Evolutionary conservation across 2,113 vertebrate species (phyloP), one percentile per base, ranked within the genome.

Genomic region (Castor canadensis): DNA sequence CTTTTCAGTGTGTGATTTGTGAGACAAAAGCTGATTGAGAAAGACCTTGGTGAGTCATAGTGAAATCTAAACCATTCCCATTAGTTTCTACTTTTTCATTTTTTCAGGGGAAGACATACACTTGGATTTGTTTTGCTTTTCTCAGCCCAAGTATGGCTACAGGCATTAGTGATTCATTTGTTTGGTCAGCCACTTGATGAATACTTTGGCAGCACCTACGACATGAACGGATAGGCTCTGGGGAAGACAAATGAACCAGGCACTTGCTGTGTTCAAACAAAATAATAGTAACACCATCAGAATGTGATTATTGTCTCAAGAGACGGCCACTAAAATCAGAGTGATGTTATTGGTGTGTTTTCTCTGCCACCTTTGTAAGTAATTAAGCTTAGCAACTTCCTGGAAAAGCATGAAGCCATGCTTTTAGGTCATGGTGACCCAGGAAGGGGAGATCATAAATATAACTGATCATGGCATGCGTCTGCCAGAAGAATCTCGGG

Each of bases 31-130:
- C 90, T 71, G 73, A 52, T 9, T 52, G n/a, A 62, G 56, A 93
- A 62, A 35, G 66, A 84, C 10, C 13, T 75, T 94, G 58, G 12
- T 32, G 91, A 84, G 69, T 83, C 38, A 56, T 17, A 43, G 0
- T 90, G 16, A 87, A 76, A 93, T 45, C n/a, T 32, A 93, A 40
- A 77, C 26, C 69, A 47, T 76, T 92, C 89, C 67, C 38, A 24
- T 47, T 66, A 72, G 47, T n/a, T n/a, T n/a, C n/a, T n/a, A n/a
- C n/a, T n/a, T 75, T 89, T 92, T 69, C 30, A 85, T 86, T 85
- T 84, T 13, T 71, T 72, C 47, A 4, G 7, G 19, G 35, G 91
- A 93, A 72, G 72, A 6, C 9, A 13, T 10, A 47, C 1, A 32
- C 15, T 17, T 52, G 35, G 10, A 26, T 93, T 93, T 82, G n/a